phyloP scores from a whole-genome alignment of 1,140 invertebrate genomes.

The Saccostrea cuccullata region DNA sequence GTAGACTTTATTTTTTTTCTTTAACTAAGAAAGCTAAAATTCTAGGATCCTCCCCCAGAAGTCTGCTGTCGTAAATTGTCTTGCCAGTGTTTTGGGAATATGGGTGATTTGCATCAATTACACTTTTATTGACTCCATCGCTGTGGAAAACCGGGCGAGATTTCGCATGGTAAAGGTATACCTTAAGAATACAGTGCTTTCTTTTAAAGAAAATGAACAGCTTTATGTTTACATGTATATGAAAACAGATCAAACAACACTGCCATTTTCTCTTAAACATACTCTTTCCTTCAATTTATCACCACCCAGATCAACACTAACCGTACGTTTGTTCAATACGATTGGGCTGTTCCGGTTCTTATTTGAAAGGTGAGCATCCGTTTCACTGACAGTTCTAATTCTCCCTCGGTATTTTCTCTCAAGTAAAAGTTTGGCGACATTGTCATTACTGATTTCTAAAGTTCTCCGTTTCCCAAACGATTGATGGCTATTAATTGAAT shows the following conservation, averaged over 20 bases:
- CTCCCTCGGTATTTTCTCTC: background rate
- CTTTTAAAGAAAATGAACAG: too few species aligned
- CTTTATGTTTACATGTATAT: background rate
- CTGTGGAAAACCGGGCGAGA: too few species aligned
- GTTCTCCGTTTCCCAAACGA: background rate
- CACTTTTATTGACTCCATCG: too few species aligned
- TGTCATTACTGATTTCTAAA: background rate
- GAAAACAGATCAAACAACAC: background rate
- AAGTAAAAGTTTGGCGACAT: conserved; percentile 12
- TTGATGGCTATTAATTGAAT: background rate
- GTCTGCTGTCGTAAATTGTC: too few species aligned
- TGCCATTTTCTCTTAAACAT: background rate
- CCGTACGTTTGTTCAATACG: background rate
- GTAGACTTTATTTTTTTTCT: too few species aligned
- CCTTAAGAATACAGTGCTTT: too few species aligned
- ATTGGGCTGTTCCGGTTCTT: background rate
- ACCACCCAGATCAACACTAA: background rate
- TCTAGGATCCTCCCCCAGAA: too few species aligned
- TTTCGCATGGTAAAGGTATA: too few species aligned
- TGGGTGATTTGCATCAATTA: too few species aligned
- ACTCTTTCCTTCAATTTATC: background rate
- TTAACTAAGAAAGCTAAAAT: too few species aligned
- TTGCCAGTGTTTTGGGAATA: too few species aligned
- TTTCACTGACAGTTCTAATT: background rate
- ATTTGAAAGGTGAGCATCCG: background rate